Conservation (phyloP, 1,140 invertebrate genomes). For the Zaprionus kolodkinae region DNA sequence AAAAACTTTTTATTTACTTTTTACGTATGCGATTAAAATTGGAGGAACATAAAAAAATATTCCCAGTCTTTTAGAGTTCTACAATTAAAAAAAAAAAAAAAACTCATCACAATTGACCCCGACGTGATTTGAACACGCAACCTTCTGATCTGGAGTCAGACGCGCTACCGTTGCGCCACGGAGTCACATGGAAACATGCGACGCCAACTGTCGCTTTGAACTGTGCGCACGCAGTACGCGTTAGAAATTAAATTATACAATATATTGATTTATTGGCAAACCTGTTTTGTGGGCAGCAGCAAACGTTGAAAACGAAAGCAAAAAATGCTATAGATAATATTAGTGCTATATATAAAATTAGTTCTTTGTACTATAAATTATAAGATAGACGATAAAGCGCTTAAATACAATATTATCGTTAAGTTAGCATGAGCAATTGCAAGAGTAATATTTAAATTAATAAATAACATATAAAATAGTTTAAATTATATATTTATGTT, state of each 20-base stretch:
- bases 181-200: slow-evolving; percentile 85
- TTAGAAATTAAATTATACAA: slow-evolving; percentile 37
- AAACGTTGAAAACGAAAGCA: neutral
- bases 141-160: slow-evolving; percentile 99
- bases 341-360: neutral
- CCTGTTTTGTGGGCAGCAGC: slow-evolving; percentile 4
- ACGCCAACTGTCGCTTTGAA: slow-evolving; percentile 23
- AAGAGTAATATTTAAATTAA: no score
- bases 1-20: neutral
- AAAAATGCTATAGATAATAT: neutral
- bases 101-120: slow-evolving; percentile 88
- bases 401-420: neutral
- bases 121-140: slow-evolving; percentile 99
- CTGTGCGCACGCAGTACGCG: neutral
- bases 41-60: no score
- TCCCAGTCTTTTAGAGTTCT: neutral
- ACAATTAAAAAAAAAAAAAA: slow-evolving; percentile 8
- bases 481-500: no score
- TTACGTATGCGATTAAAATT: no score
- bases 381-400: neutral
- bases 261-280: slow-evolving; percentile 49
- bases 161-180: slow-evolving; percentile 99
- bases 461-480: no score
- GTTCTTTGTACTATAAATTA: neutral
- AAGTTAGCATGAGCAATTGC: no score